Percentiles rank a stretch among this genome's conserved stretches.
Evolutionary conservation across 2,888 invertebrate species (phyloP).

Genomic region (Mactromeris polynyma): DNA sequence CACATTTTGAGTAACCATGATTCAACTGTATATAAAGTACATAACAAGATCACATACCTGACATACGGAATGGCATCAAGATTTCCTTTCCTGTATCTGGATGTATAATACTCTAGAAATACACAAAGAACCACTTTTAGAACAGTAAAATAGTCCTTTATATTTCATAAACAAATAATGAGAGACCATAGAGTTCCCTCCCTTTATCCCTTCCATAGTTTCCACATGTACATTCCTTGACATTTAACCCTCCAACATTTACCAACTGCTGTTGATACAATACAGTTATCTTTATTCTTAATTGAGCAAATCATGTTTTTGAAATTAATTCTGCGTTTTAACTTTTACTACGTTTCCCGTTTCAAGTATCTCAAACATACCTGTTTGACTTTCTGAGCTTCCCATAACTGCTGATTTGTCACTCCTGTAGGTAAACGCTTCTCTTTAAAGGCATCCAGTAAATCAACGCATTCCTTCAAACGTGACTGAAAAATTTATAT

Average conservation of each 20-base stretch:
- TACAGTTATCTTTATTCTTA: too few relatives aligned
- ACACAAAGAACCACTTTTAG: background rate
- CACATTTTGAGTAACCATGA: too few relatives aligned
- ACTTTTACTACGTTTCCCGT: too few relatives aligned
- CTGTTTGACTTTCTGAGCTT: constrained; percentile 88
- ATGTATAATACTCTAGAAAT: constrained; percentile 86
- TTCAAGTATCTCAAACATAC: constrained; percentile 73
- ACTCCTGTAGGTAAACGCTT: constrained; percentile 79
- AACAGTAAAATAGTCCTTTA: background rate
- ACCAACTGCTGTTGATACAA: too few relatives aligned
- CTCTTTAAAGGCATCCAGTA: constrained; percentile 86
- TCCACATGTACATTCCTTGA: too few relatives aligned
- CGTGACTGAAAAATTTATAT: constrained; percentile 78
- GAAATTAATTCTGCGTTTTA: too few relatives aligned
- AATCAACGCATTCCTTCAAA: constrained; percentile 84
- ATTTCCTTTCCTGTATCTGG: constrained; percentile 88
- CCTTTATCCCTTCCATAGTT: too few relatives aligned
- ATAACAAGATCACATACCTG: constrained; percentile 81
- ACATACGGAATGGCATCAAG: constrained; percentile 88
- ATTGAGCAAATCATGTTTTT: too few relatives aligned
- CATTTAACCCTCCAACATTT: too few relatives aligned
- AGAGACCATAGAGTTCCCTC: too few relatives aligned
- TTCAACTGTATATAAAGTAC: too few relatives aligned
- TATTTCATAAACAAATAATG: too few relatives aligned
- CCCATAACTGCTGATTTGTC: constrained; percentile 87